Base-by-base conservation (phyloP, 2,113 vertebrate species). In the Microtus montanus region DNA sequence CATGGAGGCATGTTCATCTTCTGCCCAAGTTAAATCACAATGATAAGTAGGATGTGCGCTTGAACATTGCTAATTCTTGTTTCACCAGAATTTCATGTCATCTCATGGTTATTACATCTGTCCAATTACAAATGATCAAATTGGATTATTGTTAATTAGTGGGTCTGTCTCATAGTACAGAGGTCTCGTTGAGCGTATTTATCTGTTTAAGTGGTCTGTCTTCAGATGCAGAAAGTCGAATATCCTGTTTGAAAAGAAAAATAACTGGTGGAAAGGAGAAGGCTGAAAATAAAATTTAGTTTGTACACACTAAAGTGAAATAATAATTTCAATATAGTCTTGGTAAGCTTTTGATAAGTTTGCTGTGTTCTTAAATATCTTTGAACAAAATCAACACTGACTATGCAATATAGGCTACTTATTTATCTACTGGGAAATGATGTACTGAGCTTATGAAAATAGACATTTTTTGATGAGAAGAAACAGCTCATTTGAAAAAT, bases 91-190 rank as follows among this genome's bases (percentile, higher is more conserved):
- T 94, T 96, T 94, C 7, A 28, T 98, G 96, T 94, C 96, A 84
- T 97, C 93, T 97, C 91, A 30, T 88, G 82, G 85, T 94, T 95
- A 95, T 96, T 93, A 96, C 87, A 95, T 41, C 84, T 92, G 96
- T 95, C 98, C 97, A 97, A 93, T 98, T 98, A 98, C 63, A 95
- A 96, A 11, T 49, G 96, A 94, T 96, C 87, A 98, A 98, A 98
- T 98, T 93, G 71, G 88, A 97, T 98, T 98, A 97, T 86, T 82
- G 97, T 97, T 97, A 97, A 97, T 97, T 87, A 95, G 94, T 88
- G 49, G 93, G 92, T 97, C 92, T 97, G 95, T 97, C 87, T 97
- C 77, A 88, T 84, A 24, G 54, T 93, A 19, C 0, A 87, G 92
- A 91, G 89, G 33, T 85, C 93, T 97, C 63, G 84, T 91, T 97